Base-by-base conservation (phyloP, 2,113 vertebrate species). In the Cochlearius cochlearius region DNA sequence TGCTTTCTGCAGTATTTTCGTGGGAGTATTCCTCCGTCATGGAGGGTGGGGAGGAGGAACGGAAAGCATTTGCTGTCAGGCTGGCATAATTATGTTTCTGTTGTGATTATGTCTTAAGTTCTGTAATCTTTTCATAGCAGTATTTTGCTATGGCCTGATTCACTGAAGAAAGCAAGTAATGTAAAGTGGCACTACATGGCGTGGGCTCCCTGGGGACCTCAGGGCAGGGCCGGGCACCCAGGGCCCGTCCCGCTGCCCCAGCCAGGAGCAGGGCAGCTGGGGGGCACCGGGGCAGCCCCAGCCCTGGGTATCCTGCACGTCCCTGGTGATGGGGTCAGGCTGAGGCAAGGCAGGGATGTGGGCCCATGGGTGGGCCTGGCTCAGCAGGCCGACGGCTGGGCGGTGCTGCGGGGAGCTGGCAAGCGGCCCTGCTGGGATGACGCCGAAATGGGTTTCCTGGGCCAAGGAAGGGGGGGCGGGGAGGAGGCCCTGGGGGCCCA, bases 161-260 rank as follows among this genome's bases (percentile, higher is more conserved):
- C 34, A 53, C 38, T 26, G 59, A 49, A 77, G 60, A 50, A 83
- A 64, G 47, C 38, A 50, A 26, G 21, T 12, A 6, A 0, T 4
- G 8, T 9, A 10, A 58, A 21, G 2, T 14, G 19, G 9, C 25
- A 22, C 55, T 4, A 41, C 4, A 9, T 1, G 5, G 26, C 5
- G 2, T 50, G 26, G 26, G 7, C 11, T 64, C 25, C 27, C 12
- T 17, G 2, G 8, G 17, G 15, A 23, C 22, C 29, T 30, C 8
- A 16, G 60, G 23, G 10, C 50, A 69, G 12, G 32, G 30, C 9
- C 2, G 2, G 12, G 36, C 60, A 36, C 20, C 4, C 50, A 29
- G 47, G 18, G 43, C 22, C 19, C 0, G 3, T 55, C 27, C 49
- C n/a, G 34, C 43, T 4, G 2, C 36, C 50, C 39, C 34, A 38